Base-by-base conservation (phyloP, 2,113 vertebrate species). In the Centropus bengalensis region DNA sequence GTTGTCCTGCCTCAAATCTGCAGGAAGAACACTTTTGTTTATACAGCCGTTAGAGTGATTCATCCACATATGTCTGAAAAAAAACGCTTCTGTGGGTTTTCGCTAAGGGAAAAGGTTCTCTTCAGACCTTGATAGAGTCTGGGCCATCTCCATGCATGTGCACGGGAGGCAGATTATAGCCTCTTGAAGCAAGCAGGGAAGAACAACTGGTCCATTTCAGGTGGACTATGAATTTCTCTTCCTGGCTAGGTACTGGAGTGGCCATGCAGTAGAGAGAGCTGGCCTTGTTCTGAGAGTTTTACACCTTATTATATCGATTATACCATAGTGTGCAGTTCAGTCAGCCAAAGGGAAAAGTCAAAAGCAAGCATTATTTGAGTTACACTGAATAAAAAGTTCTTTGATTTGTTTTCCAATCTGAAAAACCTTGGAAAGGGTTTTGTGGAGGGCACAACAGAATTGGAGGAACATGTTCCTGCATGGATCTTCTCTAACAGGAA, bases 11-110 rank as follows among this genome's bases (percentile, higher is more conserved):
- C 84, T 95, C 74, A 92, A 91, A 77, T 92, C 86, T 94, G 22
- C 84, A 67, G 49, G 83, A 94, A 75, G 63, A 87, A 82, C 85
- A 78, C 62, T 94, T 92, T 94, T 93, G 89, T 93, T 94, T 97
- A 85, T 80, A 69, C 62, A 87, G 67, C 28, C 17, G 45, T 76
- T 82, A 8, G 42, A 76, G 36, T 77, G 38, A 80, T 92, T 93
- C 64, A 67, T 76, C 42, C 45, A 36, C 70, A 59, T 79, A 85
- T 75, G 89, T 94, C 82, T 85, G 47, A 87, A 86, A 58, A 87
- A 86, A 58, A 62, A 20, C 85, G 51, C 55, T 73, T 67, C 66
- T 91, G 18, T 88, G 59, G 9, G 42, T 2, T 87, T 87, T 81
- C 87, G 44, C 56, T 85, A 32, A 66, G 54, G 59, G 24, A 51